Evolutionary conservation across 1,140 invertebrate genomes (phyloP).

Genomic region (Diabrotica undecimpunctata): DNA sequence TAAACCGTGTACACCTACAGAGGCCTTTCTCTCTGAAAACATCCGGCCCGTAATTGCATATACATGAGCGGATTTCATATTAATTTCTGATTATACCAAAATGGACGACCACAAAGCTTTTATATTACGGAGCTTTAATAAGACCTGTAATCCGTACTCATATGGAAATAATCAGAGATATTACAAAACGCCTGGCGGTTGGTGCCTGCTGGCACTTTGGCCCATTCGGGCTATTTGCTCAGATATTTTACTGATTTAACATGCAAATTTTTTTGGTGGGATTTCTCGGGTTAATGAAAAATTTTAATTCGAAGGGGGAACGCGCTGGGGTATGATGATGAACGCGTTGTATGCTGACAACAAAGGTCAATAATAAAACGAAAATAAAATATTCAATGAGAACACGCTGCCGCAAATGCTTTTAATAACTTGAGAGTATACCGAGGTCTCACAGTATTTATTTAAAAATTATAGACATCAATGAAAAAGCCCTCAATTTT

Average conservation of each 20-base stretch:
- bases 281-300: constrained; percentile 25
- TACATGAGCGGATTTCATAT: constrained; percentile 50
- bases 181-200: constrained; percentile 27
- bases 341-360: constrained; percentile 1
- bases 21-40: constrained; percentile 37
- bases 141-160: constrained; percentile 47
- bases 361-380: constrained; percentile 2
- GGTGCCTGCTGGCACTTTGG: constrained; percentile 28
- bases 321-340: neutral
- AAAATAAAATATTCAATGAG: constrained; percentile 3
- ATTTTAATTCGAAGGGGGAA: constrained; percentile 24
- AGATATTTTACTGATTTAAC: constrained; percentile 27
- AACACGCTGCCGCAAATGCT: neutral
- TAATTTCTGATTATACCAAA: constrained; percentile 49
- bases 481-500: no score
- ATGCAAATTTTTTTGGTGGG: constrained; percentile 33
- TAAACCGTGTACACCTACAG: constrained; percentile 14
- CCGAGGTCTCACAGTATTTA: neutral
- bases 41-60: constrained; percentile 44
- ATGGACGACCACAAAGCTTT: constrained; percentile 49
- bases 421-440: constrained; percentile 3
- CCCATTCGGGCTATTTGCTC: constrained; percentile 24
- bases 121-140: constrained; percentile 48
- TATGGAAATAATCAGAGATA: constrained; percentile 45
- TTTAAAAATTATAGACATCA: constrained; percentile 1